Evolutionary conservation across 2,888 invertebrate genomes (phyloP).

Genomic region (Dicranocentrus wangi): DNA sequence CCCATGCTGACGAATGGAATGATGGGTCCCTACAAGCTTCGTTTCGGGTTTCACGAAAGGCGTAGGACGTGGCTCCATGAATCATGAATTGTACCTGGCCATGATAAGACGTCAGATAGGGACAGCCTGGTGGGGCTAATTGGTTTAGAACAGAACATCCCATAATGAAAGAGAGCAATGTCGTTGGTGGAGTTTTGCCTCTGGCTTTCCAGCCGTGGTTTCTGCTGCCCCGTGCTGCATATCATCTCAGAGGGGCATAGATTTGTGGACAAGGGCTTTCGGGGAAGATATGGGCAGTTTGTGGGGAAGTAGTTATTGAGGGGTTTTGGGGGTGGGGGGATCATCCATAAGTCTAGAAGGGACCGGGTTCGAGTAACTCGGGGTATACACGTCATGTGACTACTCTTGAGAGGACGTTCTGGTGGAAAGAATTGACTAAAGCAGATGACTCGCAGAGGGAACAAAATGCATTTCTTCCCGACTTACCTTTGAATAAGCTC

Average conservation of each 20-base stretch:
- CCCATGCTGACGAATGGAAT: conserved; percentile 71
- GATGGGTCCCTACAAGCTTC: conserved; percentile 72
- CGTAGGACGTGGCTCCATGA: conserved; percentile 66
- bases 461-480: conserved; percentile 43
- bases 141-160: conserved; percentile 55
- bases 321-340: conserved; percentile 25
- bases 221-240: conserved; percentile 61
- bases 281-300: conserved; percentile 42
- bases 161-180: conserved; percentile 45
- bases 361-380: conserved; percentile 25
- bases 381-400: conserved; percentile 30
- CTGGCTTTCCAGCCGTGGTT: conserved; percentile 60
- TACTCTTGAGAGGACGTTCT: conserved; percentile 47
- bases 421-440: conserved; percentile 52
- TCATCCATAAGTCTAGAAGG: conserved; percentile 4
- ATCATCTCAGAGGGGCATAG: conserved; percentile 52
- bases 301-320: conserved; percentile 35
- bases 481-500: conserved; percentile 50
- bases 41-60: conserved; percentile 68
- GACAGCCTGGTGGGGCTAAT: conserved; percentile 63
- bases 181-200: conserved; percentile 65
- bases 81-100: conserved; percentile 62
- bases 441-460: conserved; percentile 54
- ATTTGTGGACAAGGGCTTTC: conserved; percentile 50
- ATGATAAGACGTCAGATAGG: conserved; percentile 65